Evolutionary conservation across 2,797 vertebrate genomes (phyloP).

Genomic region (Parotocinclus haroldoi): DNA sequence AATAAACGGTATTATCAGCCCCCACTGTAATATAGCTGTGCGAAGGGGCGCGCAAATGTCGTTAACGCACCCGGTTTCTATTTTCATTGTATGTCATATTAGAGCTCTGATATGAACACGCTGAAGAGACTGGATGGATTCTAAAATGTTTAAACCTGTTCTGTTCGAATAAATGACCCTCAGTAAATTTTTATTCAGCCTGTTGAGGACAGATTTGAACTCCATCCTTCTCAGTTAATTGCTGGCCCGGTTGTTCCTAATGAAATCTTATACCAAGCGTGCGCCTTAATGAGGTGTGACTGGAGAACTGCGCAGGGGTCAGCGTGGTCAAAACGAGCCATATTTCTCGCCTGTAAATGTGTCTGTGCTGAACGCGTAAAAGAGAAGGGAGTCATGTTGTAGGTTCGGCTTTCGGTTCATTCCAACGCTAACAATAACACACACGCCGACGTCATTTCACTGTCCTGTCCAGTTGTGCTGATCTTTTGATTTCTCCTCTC

Average conservation of each 20-base stretch:
- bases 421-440: neutral
- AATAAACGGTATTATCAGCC: no score
- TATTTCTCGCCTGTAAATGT: constrained; percentile 1
- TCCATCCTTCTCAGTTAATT: constrained; percentile 15
- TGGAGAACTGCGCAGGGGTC: constrained; percentile 10
- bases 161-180: neutral
- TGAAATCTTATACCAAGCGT: constrained; percentile 16
- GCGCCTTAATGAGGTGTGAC: constrained; percentile 20
- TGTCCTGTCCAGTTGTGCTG: neutral
- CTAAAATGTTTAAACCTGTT: constrained; percentile 2
- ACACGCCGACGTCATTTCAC: neutral
- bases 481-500: neutral
- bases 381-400: neutral
- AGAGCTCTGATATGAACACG: no score
- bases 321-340: neutral
- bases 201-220: constrained; percentile 1
- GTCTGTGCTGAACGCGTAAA: neutral
- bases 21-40: no score
- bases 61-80: neutral
- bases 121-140: neutral
- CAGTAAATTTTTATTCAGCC: neutral
- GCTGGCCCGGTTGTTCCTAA: neutral
- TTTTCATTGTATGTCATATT: constrained; percentile 5
- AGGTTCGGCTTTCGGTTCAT: constrained; percentile 1
- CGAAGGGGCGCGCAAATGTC: no score